These are phyloP conservation scores for Lepus townsendii DNA, from an alignment of 2,797 vertebrate species.

Conservation along the genomic window DNA sequence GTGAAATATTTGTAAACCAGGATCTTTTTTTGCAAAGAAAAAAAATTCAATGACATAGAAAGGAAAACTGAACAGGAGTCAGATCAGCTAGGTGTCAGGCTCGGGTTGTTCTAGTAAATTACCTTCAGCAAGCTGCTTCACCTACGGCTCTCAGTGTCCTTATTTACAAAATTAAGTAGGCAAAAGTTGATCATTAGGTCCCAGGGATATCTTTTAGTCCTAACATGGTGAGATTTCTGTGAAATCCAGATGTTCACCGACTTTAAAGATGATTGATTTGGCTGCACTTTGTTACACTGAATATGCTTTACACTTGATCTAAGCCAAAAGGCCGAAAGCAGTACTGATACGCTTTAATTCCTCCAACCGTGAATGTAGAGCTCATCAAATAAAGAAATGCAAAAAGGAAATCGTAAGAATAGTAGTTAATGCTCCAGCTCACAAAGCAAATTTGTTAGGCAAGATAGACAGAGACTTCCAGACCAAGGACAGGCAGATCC, in stretches of 20 bases:
- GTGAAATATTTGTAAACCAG: background rate
- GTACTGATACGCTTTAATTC: background rate
- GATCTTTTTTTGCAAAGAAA: background rate
- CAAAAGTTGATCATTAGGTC: background rate
- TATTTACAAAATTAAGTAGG: slow-evolving; percentile 34
- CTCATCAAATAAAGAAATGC: background rate
- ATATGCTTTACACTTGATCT: too few relatives aligned
- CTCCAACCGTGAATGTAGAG: background rate
- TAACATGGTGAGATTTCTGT: background rate
- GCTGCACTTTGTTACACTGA: background rate
- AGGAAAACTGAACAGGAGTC: background rate
- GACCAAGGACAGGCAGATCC: too few relatives aligned
- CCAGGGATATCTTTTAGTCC: background rate
- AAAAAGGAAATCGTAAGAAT: background rate
- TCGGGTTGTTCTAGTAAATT: background rate
- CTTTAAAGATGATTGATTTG: background rate
- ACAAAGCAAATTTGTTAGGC: too few relatives aligned
- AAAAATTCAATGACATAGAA: background rate
- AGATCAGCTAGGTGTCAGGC: background rate
- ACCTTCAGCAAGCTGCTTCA: background rate
- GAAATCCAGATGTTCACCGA: background rate
- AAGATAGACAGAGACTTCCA: too few relatives aligned
- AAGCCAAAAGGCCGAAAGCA: too few relatives aligned
- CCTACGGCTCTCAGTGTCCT: background rate
- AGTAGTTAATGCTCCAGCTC: background rate